A percentile compares a stretch with the other conserved stretches of the same genome.
Conservation (phyloP, 2,113 vertebrate species). For the Pedetes capensis region DNA sequence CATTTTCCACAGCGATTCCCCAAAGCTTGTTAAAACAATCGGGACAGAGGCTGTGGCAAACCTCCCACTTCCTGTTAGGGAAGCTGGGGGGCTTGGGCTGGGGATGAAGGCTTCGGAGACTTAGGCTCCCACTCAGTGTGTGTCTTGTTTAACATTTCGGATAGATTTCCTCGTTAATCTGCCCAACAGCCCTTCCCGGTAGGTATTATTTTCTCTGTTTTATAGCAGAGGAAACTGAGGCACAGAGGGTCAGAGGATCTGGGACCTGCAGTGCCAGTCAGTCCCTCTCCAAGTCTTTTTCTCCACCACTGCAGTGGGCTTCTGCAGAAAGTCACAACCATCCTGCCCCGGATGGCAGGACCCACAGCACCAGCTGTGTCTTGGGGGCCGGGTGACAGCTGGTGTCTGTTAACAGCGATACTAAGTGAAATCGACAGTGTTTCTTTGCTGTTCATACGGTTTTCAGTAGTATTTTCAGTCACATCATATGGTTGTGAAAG, state of each 20-base stretch:
- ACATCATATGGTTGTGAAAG: too few relatives aligned
- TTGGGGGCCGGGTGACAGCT: background rate
- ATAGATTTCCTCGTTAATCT: background rate
- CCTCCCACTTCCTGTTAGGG: background rate
- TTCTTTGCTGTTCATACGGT: too few relatives aligned
- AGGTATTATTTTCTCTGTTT: background rate
- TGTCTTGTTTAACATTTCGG: background rate
- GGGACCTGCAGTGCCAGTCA: too few relatives aligned
- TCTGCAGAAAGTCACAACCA: background rate
- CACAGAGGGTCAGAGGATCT: background rate
- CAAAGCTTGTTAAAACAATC: background rate
- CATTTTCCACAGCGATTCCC: conserved; percentile 12
- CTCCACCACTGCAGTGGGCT: background rate
- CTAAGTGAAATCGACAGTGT: too few relatives aligned
- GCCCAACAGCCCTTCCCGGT: background rate
- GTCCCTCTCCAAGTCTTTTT: background rate
- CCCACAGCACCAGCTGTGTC: background rate
- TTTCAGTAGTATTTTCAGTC: too few relatives aligned
- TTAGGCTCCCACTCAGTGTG: background rate
- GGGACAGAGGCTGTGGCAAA: background rate
- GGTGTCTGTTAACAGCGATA: background rate
- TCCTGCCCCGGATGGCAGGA: background rate
- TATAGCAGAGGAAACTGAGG: background rate
- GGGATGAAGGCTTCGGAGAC: background rate
- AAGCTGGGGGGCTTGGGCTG: background rate